Conservation (phyloP, 2,888 invertebrate species). For the Subacronicta megacephala region DNA sequence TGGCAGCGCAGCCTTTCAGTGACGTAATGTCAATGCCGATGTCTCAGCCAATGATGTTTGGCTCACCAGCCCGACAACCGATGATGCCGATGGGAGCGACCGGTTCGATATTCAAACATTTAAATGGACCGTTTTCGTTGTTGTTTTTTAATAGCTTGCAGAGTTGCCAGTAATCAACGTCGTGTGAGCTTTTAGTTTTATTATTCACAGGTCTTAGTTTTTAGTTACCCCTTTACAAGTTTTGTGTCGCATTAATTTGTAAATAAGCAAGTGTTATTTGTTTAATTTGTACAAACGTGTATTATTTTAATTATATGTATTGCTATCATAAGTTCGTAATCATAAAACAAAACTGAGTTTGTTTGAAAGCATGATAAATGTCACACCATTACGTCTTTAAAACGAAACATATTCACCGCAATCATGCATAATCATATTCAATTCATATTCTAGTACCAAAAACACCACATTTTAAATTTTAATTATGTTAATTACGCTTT, state of each 20-base stretch:
- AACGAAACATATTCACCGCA: slow-evolving; percentile 26
- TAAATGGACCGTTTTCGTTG: slow-evolving; percentile 71
- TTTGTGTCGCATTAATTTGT: slow-evolving; percentile 53
- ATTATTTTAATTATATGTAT: slow-evolving; percentile 32
- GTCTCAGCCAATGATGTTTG: slow-evolving; percentile 84
- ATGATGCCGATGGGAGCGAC: slow-evolving; percentile 82
- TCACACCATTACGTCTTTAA: slow-evolving; percentile 16
- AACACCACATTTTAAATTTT: slow-evolving; percentile 27
- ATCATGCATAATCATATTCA: slow-evolving; percentile 16
- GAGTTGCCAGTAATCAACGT: slow-evolving; percentile 56
- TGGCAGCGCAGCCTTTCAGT: slow-evolving; percentile 78
- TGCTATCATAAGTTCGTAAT: slow-evolving; percentile 39
- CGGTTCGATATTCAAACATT: slow-evolving; percentile 81
- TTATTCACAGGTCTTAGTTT: slow-evolving; percentile 47
- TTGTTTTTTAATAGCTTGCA: slow-evolving; percentile 60
- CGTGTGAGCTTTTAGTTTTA: slow-evolving; percentile 53
- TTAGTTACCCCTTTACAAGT: slow-evolving; percentile 51
- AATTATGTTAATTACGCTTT: neutral
- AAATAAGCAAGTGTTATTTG: slow-evolving; percentile 52
- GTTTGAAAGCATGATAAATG: slow-evolving; percentile 34
- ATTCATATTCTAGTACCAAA: slow-evolving; percentile 7
- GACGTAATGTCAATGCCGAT: slow-evolving; percentile 80
- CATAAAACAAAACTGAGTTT: slow-evolving; percentile 17
- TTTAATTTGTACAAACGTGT: slow-evolving; percentile 35
- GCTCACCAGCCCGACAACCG: slow-evolving; percentile 83